Conservation (phyloP, 2,888 invertebrate genomes). For the Nemoura dubitans region DNA sequence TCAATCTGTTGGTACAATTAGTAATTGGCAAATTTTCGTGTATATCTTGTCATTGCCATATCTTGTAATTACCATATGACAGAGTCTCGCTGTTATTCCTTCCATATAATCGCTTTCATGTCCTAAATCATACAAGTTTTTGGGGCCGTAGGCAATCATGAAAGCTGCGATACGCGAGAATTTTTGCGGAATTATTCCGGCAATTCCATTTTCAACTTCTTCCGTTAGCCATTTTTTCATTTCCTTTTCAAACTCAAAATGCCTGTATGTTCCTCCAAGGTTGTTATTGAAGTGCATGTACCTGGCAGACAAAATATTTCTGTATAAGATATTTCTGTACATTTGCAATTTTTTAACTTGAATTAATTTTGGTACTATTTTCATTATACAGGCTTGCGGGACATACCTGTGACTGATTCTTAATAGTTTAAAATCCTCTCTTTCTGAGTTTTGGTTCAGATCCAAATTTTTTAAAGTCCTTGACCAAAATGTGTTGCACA, state of each 20-base stretch:
- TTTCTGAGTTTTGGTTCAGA: conserved; percentile 52
- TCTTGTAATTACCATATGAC: conserved; percentile 19
- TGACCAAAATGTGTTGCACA: conserved; percentile 64
- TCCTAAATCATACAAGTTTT: conserved; percentile 49
- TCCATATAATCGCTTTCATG: not conserved
- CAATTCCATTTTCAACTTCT: conserved; percentile 57
- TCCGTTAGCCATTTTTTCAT: conserved; percentile 59
- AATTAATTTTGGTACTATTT: too few relatives aligned
- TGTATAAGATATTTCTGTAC: not conserved
- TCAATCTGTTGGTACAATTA: too few relatives aligned
- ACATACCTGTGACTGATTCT: conserved; percentile 60
- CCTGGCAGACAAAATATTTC: conserved; percentile 37
- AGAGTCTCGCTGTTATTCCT: conserved; percentile 2
- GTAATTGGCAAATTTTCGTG: too few relatives aligned
- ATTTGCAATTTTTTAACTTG: not conserved
- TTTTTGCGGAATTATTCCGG: conserved; percentile 59
- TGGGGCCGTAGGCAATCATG: conserved; percentile 61
- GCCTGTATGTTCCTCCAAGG: conserved; percentile 63
- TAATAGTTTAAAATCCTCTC: conserved; percentile 56
- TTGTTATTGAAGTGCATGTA: conserved; percentile 67
- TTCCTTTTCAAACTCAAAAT: conserved; percentile 61
- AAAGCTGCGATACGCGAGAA: conserved; percentile 61
- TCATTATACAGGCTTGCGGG: not conserved
- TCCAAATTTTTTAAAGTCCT: conserved; percentile 58
- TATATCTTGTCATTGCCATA: too few relatives aligned